phyloP scores from a whole-genome alignment of 2,797 vertebrate species.

The Poeciliopsis gracilis region DNA sequence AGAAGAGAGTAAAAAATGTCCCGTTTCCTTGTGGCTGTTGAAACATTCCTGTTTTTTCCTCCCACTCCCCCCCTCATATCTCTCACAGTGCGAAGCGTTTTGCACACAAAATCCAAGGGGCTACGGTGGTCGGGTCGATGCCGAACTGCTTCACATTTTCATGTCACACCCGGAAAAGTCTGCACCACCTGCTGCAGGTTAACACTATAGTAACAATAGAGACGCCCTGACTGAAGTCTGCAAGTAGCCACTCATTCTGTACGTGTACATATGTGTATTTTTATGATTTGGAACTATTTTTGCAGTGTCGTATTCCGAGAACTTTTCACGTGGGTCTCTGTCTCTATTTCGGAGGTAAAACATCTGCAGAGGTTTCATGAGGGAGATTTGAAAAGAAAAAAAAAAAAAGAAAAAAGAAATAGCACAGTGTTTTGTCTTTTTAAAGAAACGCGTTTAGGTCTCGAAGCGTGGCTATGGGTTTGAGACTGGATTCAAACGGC shows the following conservation, averaged over 20 bases:
- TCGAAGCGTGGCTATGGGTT: conserved; percentile 50
- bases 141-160: conserved; percentile 61
- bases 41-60: conserved; percentile 70
- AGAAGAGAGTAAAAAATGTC: conserved; percentile 41
- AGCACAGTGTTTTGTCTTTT: conserved; percentile 67
- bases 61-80: background rate
- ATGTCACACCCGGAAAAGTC: conserved; percentile 62
- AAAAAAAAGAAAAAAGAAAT: conserved; percentile 14
- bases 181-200: conserved; percentile 62
- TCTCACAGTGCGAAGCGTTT: conserved; percentile 60
- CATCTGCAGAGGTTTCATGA: conserved; percentile 51
- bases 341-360: conserved; percentile 71
- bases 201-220: conserved; percentile 50
- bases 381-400: conserved; percentile 23
- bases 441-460: conserved; percentile 43
- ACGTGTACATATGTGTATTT: conserved; percentile 71
- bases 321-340: conserved; percentile 73
- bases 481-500: conserved; percentile 55
- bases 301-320: conserved; percentile 75
- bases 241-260: conserved; percentile 71
- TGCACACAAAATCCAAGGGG: conserved; percentile 71
- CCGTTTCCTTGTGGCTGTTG: conserved; percentile 65
- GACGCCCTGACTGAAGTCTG: conserved; percentile 58
- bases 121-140: conserved; percentile 63
- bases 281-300: conserved; percentile 79